These are phyloP conservation scores for Chrosomus eos DNA, from an alignment of 2,797 vertebrate species.

Conservation along the genomic window DNA sequence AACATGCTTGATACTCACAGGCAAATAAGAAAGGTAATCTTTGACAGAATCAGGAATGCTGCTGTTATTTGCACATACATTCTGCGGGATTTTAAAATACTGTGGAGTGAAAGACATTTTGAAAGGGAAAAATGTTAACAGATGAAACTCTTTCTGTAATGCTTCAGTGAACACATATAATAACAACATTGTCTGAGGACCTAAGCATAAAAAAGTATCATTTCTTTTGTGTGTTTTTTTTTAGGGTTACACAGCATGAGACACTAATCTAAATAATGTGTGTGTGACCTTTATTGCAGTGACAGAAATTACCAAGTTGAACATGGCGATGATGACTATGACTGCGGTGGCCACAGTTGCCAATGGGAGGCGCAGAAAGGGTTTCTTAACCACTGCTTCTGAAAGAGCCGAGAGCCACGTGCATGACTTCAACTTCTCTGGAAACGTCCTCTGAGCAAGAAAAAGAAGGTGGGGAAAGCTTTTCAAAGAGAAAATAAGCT, in stretches of 20 bases:
- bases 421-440: conserved; percentile 77
- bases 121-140: background rate
- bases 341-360: conserved; percentile 81
- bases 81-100: conserved; percentile 59
- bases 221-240: background rate
- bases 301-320: conserved; percentile 83
- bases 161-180: background rate
- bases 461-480: background rate
- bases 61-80: conserved; percentile 51
- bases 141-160: background rate
- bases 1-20: conserved; percentile 70
- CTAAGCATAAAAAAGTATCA: background rate
- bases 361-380: conserved; percentile 86
- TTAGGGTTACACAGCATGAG: background rate
- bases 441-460: conserved; percentile 80
- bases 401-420: conserved; percentile 80
- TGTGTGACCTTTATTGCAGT: background rate
- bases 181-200: background rate
- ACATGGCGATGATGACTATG: conserved; percentile 84
- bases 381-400: conserved; percentile 85
- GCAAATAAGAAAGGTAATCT: conserved; percentile 66
- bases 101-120: conserved; percentile 51
- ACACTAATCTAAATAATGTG: background rate
- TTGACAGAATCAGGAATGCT: background rate
- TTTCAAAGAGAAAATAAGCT: background rate